Base-by-base conservation (phyloP, 2,888 invertebrate species). In the Coecobrya sp. region DNA sequence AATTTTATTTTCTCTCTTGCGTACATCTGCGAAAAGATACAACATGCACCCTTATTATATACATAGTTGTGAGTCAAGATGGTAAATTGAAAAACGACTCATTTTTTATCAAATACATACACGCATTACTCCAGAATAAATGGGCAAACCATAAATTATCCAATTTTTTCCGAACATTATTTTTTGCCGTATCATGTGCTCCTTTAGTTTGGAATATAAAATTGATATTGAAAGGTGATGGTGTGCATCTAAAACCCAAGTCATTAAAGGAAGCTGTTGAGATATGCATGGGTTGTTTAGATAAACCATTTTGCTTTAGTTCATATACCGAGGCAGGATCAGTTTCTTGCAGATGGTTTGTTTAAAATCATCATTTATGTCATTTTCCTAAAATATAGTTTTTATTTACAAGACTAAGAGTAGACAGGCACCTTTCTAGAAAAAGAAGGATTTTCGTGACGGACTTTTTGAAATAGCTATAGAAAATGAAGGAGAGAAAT, bases 61-160 rank as follows among this genome's bases (percentile, higher is more conserved):
- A 49, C 49, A 7, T 49, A n/a, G n/a, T 85, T 19, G 30, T 11
- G 10, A 45, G 22, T n/a, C 30, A 8, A 27, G 59, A 30, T 36
- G 45, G 76, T 13, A 70, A 91, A 91, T 86, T 91, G 86, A 91
- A 91, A 91, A 86, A 79, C 42, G 27, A 10, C 45, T 13, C 19
- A 11, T 73, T 30, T 62, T 85, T 86, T 79, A 86, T 70, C 84
- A 89, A 85, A 70, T 73, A 84, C 59, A 79, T 81, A 84, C 59
- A 79, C 55, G 52, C 49, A 36, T 13, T 45, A 13, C 84, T 84
- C 55, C 55, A 85, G 42, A 25, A 22, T 42, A 87, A 91, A 91
- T 84, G 73, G 87, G 49, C 30, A 87, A 84, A 82, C 91, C 87
- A 91, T 91, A 91, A 91, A 91, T 91, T 91, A 91, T 91, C 91